phyloP scores from a whole-genome alignment of 1,140 invertebrate genomes.

The Subanguina moxae region DNA sequence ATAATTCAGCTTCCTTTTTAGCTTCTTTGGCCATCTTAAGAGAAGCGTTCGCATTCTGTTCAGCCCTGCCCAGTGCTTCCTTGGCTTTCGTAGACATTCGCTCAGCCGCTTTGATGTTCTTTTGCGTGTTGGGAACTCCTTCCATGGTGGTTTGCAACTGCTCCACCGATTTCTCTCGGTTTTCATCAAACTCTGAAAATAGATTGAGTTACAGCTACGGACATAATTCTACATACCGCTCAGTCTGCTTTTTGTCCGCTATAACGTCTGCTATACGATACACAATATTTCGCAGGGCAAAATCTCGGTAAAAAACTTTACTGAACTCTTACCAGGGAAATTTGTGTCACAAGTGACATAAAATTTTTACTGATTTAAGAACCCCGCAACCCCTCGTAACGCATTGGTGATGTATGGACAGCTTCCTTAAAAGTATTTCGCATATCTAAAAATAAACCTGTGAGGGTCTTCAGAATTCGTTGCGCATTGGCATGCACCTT shows the following conservation, averaged over 20 bases:
- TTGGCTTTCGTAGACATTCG: not conserved
- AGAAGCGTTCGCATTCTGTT: not conserved
- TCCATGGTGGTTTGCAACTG: not conserved
- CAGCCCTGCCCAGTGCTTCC: not conserved
- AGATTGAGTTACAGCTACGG: not conserved
- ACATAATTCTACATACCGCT: too few species aligned
- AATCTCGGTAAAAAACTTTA: too few species aligned
- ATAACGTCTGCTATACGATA: too few species aligned
- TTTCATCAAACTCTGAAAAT: not conserved
- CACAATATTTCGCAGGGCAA: too few species aligned
- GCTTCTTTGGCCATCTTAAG: not conserved
- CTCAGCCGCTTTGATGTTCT: constrained; percentile 3
- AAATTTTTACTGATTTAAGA: too few species aligned
- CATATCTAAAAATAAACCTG: not conserved
- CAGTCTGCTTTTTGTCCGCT: too few species aligned
- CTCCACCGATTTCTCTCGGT: not conserved
- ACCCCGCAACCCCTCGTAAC: too few species aligned
- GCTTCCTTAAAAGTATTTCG: too few species aligned
- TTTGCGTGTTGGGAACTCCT: not conserved
- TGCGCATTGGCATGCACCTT: not conserved
- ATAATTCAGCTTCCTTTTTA: not conserved
- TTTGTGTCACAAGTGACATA: too few species aligned
- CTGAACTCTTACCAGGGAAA: too few species aligned
- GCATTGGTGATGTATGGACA: too few species aligned
- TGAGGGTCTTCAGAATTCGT: not conserved